A percentile compares a stretch with the other conserved stretches of the same genome.
These are phyloP conservation scores for Perccottus glenii DNA, from an alignment of 2,113 vertebrate genomes.

Conservation along the genomic window DNA sequence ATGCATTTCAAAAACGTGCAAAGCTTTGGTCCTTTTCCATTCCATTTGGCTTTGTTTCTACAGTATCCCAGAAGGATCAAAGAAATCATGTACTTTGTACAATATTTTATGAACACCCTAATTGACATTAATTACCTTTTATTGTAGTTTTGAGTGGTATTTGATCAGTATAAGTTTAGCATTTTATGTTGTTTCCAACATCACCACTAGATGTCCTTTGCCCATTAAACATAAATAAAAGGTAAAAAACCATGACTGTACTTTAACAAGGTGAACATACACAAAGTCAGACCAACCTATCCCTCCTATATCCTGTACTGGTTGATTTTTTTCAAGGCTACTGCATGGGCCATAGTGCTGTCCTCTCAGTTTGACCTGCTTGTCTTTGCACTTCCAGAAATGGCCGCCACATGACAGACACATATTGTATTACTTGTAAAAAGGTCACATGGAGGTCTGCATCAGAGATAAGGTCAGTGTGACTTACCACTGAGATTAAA, in stretches of 20 bases:
- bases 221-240: too few relatives aligned
- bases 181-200: too few relatives aligned
- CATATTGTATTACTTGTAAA: slow-evolving; percentile 72
- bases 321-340: slow-evolving; percentile 2
- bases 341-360: not conserved
- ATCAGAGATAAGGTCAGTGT: slow-evolving; percentile 51
- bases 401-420: slow-evolving; percentile 47
- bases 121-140: too few relatives aligned
- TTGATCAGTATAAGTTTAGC: too few relatives aligned
- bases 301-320: not conserved
- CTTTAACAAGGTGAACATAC: not conserved
- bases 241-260: not conserved
- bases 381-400: slow-evolving; percentile 22
- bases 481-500: slow-evolving; percentile 52
- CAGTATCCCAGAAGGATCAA: too few relatives aligned
- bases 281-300: not conserved
- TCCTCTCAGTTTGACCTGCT: slow-evolving; percentile 14
- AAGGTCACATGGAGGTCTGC: slow-evolving; percentile 59
- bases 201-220: too few relatives aligned
- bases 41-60: too few relatives aligned
- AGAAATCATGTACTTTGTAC: too few relatives aligned
- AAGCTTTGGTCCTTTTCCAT: too few relatives aligned
- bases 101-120: too few relatives aligned
- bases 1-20: too few relatives aligned
- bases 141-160: too few relatives aligned